Evolutionary conservation across 2,797 vertebrate genomes (phyloP), one percentile per base, ranked within the genome.

Genomic region (Etheostoma nigrum): DNA sequence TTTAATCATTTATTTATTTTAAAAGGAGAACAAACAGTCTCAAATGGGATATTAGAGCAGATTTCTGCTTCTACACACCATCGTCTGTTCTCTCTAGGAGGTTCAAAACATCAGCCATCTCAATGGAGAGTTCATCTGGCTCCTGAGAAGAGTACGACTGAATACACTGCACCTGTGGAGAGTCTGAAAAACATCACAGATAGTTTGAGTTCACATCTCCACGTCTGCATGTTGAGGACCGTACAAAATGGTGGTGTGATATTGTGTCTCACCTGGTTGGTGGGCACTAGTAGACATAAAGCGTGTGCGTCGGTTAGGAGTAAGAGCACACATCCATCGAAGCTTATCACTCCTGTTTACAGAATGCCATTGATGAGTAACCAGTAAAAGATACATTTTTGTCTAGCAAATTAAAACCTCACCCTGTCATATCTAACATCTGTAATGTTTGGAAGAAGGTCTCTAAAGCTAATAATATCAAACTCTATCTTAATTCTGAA

Each of bases 111-210:
- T 99, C 98, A 0, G 98, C 98, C 93, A 98, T 96, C 81, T 99
- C 98, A 59, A 98, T 91, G 4, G 97, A 97, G 72, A 99, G 94
- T 85, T 99, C 98, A 5, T 99, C 98, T 0, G 97, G 96, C 84
- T 99, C 96, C 92, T 99, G 98, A 78, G 97, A 96, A 30, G 96
- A 93, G 0, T 98, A 99, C 0, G 97, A 97, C 90, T 98, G 97
- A 69, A 99, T 96, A 1, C 98, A 99, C 89, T 99, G 98, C 67
- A 99, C 97, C 95, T 99, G 98, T 0, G 97, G 96, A 81, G 96
- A 97, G 87, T 99, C 98, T 99, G 93, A 67, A 1, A 48, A 16
- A 72, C 1, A 78, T 8, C 30, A 74, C 54, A 71, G 16, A 75
- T 5, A 25, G 19, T 2, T 45, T 71, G 0, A 84, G 27, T 82